Evolutionary conservation across 2,797 vertebrate genomes (phyloP).

Genomic region (Peromyscus melanophrys): DNA sequence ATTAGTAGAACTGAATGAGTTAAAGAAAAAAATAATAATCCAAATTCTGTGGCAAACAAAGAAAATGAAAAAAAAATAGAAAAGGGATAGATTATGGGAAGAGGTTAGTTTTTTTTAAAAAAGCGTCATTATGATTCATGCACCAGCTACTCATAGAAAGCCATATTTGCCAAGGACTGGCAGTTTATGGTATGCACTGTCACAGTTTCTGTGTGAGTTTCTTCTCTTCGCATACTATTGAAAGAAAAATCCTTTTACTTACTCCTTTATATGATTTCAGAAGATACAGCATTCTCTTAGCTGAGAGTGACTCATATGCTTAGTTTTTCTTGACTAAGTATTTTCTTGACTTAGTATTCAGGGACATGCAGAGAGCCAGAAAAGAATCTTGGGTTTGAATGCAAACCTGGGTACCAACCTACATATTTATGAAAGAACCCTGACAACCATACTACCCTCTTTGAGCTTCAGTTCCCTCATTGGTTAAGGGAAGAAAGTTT

Average conservation of each 20-base stretch:
- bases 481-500: not conserved
- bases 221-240: not conserved
- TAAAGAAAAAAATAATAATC: not conserved
- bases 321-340: not conserved
- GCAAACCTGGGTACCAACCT: not conserved
- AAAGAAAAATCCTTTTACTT: not conserved
- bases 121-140: not conserved
- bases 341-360: too few species aligned
- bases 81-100: not conserved
- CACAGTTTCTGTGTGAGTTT: not conserved
- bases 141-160: not conserved
- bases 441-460: not conserved
- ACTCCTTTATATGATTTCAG: not conserved
- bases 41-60: not conserved
- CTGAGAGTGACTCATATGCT: not conserved
- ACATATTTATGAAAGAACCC: not conserved
- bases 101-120: not conserved
- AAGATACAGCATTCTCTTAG: conserved; percentile 1
- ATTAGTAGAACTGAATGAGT: not conserved
- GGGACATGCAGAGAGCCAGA: not conserved
- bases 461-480: not conserved
- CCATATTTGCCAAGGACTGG: not conserved
- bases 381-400: not conserved
- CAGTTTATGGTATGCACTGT: not conserved
- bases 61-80: not conserved